phyloP scores from a whole-genome alignment of 1,140 invertebrate genomes.

The Pararge aegeria region DNA sequence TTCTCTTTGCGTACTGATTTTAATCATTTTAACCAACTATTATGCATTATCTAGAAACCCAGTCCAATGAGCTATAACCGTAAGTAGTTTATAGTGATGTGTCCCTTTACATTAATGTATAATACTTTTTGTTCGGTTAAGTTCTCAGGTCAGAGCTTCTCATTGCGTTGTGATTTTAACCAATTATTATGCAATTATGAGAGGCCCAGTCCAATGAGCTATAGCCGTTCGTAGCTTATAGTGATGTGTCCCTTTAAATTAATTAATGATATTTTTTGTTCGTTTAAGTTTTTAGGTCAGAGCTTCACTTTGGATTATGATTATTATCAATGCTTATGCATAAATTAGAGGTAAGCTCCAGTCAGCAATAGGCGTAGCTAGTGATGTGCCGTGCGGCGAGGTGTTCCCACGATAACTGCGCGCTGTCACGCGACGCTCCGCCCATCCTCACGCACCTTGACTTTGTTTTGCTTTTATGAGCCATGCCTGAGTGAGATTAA shows the following conservation, averaged over 20 bases:
- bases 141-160: no score
- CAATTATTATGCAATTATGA: no score
- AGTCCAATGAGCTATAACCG: conserved; percentile 55
- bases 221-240: no score
- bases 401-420: conserved; percentile 71
- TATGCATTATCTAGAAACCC: background rate
- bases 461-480: conserved; percentile 36
- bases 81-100: conserved; percentile 76
- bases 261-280: no score
- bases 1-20: background rate
- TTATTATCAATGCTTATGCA: conserved; percentile 8
- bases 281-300: background rate
- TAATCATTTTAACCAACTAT: background rate
- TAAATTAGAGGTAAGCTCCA: conserved; percentile 1
- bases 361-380: conserved; percentile 68
- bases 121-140: no score
- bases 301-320: background rate
- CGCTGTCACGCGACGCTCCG: conserved; percentile 66
- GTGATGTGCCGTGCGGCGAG: conserved; percentile 66
- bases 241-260: no score
- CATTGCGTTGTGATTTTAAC: no score
- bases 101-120: no score
- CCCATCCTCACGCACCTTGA: conserved; percentile 62
- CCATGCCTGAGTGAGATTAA: conserved; percentile 13
- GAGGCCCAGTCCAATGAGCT: no score